phyloP scores from a whole-genome alignment of 2,797 vertebrate genomes.

The Tapirus indicus region DNA sequence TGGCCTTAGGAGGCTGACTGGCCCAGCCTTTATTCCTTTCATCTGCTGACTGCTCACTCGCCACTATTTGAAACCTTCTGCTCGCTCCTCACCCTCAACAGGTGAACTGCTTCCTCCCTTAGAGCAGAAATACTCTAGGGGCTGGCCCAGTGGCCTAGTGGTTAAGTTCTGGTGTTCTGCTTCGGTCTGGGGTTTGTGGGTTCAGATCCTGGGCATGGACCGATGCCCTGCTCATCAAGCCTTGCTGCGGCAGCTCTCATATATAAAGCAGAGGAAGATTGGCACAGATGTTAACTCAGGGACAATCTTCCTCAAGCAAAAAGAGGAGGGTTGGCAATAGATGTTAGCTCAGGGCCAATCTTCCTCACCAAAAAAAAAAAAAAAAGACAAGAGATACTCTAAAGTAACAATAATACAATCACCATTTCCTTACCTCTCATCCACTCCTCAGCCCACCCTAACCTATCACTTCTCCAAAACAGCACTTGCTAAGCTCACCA shows the following conservation, averaged over 20 bases:
- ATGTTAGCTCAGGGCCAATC: too few species aligned
- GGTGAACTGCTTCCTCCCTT: neutral
- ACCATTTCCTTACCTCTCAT: neutral
- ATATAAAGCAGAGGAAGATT: too few species aligned
- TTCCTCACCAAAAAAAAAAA: too few species aligned
- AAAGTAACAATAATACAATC: neutral
- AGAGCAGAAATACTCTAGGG: neutral
- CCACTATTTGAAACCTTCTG: neutral
- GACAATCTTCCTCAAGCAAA: too few species aligned
- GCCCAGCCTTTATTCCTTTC: neutral
- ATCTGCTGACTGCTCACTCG: rapidly evolving
- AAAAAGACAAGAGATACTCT: neutral
- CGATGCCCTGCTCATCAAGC: too few species aligned
- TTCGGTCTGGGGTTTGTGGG: too few species aligned
- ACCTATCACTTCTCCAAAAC: neutral
- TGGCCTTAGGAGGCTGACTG: neutral
- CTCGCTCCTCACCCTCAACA: neutral
- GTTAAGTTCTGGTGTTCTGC: too few species aligned
- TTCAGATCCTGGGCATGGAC: too few species aligned
- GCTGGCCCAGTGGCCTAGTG: too few species aligned
- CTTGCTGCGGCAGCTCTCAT: too few species aligned
- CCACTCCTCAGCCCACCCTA: neutral
- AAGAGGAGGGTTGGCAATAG: too few species aligned
- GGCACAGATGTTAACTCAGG: too few species aligned
- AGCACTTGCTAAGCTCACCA: neutral